These are phyloP conservation scores for Thymelicus acteon DNA, from an alignment of 2,888 invertebrate genomes.

Conservation along the genomic window DNA sequence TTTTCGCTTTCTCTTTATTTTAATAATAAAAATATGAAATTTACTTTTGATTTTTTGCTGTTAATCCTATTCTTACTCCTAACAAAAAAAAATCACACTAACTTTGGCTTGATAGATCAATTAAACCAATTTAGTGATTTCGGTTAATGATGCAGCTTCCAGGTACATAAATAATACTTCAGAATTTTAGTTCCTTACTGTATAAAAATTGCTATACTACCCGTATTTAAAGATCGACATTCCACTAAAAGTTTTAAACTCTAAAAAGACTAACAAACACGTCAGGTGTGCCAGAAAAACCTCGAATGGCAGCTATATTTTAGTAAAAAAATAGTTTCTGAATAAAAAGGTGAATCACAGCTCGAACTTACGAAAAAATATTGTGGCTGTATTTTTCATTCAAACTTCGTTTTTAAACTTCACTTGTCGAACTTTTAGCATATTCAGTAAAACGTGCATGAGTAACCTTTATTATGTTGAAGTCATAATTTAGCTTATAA, in stretches of 20 bases:
- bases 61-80: no score
- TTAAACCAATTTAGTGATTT: no score
- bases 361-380: conserved; percentile 29
- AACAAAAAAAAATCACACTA: no score
- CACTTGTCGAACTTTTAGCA: conserved; percentile 23
- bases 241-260: conserved; percentile 22
- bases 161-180: no score
- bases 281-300: conserved; percentile 27
- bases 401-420: conserved; percentile 22
- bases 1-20: no score
- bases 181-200: no score
- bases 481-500: background rate
- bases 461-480: conserved; percentile 6
- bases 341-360: conserved; percentile 34
- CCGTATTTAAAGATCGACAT: conserved; percentile 21
- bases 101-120: no score
- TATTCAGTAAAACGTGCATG: conserved; percentile 25
- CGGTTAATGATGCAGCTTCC: no score
- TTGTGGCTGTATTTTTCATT: conserved; percentile 30
- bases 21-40: no score
- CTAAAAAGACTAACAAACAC: conserved; percentile 30
- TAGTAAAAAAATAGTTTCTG: conserved; percentile 26
- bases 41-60: no score
- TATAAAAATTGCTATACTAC: background rate
- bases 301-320: conserved; percentile 27